Evolutionary conservation across 2,113 vertebrate species (phyloP), one percentile per base, ranked within the genome.

Genomic region (Macroglossus sobrinus): DNA sequence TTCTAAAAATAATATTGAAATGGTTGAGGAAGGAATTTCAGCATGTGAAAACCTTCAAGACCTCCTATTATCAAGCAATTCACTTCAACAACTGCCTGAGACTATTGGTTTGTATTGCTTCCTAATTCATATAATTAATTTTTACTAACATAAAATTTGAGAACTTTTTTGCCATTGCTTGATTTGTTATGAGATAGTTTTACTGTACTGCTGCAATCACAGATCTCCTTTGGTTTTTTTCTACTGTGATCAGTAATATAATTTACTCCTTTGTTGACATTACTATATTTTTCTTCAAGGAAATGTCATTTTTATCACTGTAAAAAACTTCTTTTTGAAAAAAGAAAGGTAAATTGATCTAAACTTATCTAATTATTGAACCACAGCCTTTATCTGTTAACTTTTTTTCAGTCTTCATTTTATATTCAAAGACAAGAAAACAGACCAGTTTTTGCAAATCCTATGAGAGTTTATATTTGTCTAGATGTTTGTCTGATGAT

Each of bases 1-100:
- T 98, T 99, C 99, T 88, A 99, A 99, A 98, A 99, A 99, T 98
- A 99, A 99, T 97, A 98, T 99, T 98, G 99, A 99, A 98, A 99
- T 99, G 98, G 98, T 99, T 47, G 99, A 99, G 94, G 99, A 99
- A 98, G 99, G 99, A 97, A 99, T 99, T 98, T 99, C 99, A 38
- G 99, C 99, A 93, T 99, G 99, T 98, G 99, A 99, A 98, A 99
- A 97, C 91, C 98, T 99, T 72, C 99, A 99, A 97, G 99, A 99
- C 89, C 98, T 99, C 7, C 98, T 99, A 61, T 98, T 99, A 59
- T 99, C 99, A 92, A 99, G 99, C 98, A 99, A 99, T 76, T 98
- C 99, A 45, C 99, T 99, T 97, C 99, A 99, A 74, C 99, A 99
- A 96, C 98, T 99, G 55, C 99, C 99, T 30, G 99, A 99, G 71